A percentile compares a stretch with the other conserved stretches of the same genome.
Evolutionary conservation across 2,113 vertebrate genomes (phyloP).

Genomic region (Phalacrocorax brasilianus): DNA sequence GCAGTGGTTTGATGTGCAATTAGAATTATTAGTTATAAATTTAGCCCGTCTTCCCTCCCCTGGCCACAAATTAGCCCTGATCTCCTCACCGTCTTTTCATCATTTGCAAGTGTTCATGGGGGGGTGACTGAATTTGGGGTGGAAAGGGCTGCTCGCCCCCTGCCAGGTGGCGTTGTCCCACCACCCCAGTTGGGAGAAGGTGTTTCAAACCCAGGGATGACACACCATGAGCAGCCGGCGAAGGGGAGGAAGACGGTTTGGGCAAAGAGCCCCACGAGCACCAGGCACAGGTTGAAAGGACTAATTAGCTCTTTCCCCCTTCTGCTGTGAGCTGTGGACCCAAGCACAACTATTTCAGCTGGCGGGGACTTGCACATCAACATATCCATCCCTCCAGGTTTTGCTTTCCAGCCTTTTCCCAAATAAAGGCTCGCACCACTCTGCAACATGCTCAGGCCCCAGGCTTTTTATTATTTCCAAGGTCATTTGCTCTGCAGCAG

Average conservation of each 20-base stretch:
- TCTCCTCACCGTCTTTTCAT: background rate
- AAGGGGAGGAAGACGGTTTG: background rate
- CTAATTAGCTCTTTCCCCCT: background rate
- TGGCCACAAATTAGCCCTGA: background rate
- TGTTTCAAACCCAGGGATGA: background rate
- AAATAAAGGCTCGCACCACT: background rate
- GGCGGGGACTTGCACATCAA: background rate
- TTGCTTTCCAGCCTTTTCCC: background rate
- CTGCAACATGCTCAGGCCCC: background rate
- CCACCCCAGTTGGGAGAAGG: accelerated
- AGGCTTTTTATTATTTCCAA: constrained; percentile 46
- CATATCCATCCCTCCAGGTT: background rate
- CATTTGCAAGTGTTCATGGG: background rate
- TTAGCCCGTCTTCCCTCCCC: background rate
- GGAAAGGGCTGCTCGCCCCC: background rate
- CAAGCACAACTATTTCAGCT: background rate
- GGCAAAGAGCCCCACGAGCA: background rate
- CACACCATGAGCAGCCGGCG: background rate
- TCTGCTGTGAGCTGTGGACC: background rate
- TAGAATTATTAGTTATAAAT: background rate
- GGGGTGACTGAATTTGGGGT: background rate
- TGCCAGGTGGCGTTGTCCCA: accelerated
- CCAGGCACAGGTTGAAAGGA: background rate
- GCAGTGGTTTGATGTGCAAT: background rate
- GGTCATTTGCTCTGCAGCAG: constrained; percentile 51